Evolutionary conservation across 2,797 vertebrate species (phyloP).

Genomic region (Limosa lapponica): DNA sequence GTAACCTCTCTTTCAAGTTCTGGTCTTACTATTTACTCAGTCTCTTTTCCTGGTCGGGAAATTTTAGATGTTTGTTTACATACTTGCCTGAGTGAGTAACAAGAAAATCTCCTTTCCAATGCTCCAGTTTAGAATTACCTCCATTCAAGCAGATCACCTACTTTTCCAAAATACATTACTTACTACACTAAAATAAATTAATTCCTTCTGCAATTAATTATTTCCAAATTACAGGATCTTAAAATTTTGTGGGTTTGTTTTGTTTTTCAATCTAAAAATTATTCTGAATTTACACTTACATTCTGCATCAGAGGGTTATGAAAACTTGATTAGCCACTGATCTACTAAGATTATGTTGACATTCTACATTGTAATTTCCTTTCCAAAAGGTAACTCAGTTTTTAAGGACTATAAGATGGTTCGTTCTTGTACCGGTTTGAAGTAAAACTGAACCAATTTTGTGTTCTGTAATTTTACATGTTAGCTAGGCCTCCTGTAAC

Average conservation of each 20-base stretch:
- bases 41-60: not conserved
- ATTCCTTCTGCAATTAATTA: not conserved
- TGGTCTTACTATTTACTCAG: not conserved
- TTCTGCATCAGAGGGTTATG: not conserved
- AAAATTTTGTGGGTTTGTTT: not conserved
- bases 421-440: no score
- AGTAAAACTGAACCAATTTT: no score
- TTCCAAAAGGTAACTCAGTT: not conserved
- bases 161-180: not conserved
- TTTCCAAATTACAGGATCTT: not conserved
- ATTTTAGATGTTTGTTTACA: not conserved
- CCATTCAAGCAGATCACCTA: not conserved
- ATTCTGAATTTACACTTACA: not conserved
- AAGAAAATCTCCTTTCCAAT: not conserved
- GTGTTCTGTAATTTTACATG: no score
- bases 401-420: not conserved
- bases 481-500: no score
- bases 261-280: not conserved
- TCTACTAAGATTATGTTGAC: not conserved
- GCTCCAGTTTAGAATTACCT: not conserved
- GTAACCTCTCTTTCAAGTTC: not conserved
- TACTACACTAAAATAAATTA: not conserved
- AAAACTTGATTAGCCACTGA: not conserved
- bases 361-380: not conserved
- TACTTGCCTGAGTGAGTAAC: not conserved